Conservation (phyloP, 1,140 invertebrate genomes). For the Magallana gigas region DNA sequence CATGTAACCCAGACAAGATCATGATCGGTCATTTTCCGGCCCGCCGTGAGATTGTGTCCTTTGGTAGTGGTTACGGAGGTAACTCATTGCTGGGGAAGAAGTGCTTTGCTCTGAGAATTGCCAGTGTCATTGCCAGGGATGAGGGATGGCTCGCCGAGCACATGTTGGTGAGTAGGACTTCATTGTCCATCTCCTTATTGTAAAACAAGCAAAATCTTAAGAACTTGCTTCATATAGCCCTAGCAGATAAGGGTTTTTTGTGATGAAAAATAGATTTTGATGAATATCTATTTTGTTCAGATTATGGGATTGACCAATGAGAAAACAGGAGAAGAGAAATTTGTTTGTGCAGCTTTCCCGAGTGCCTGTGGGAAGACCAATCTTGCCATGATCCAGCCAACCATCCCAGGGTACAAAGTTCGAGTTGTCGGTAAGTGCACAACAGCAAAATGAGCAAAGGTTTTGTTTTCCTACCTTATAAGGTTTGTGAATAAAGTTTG, state of each 20-base stretch:
- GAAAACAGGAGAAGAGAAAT: slow-evolving; percentile 89
- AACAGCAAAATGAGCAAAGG: background rate
- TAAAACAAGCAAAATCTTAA: background rate
- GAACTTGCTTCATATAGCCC: too few species aligned
- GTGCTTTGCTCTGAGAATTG: slow-evolving; percentile 98
- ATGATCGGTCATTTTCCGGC: slow-evolving; percentile 82
- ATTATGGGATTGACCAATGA: slow-evolving; percentile 94
- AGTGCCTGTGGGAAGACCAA: slow-evolving; percentile 99
- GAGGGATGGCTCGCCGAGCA: slow-evolving; percentile 99
- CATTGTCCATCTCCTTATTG: background rate
- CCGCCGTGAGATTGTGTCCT: slow-evolving; percentile 92
- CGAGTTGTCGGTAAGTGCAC: slow-evolving; percentile 76
- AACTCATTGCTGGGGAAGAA: slow-evolving; percentile 99
- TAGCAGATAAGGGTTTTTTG: too few species aligned
- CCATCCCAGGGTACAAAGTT: slow-evolving; percentile 93
- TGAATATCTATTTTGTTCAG: slow-evolving; percentile 78
- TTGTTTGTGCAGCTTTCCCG: slow-evolving; percentile 98
- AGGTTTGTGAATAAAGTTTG: too few species aligned
- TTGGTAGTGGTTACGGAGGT: slow-evolving; percentile 97
- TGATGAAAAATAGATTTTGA: background rate
- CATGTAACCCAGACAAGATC: slow-evolving; percentile 94
- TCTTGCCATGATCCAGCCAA: slow-evolving; percentile 97
- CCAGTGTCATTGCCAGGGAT: slow-evolving; percentile 93
- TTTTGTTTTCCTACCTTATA: too few species aligned
- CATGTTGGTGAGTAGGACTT: slow-evolving; percentile 88